Conservation (phyloP, 2,888 invertebrate genomes). For the Brachylomia viminalis region DNA sequence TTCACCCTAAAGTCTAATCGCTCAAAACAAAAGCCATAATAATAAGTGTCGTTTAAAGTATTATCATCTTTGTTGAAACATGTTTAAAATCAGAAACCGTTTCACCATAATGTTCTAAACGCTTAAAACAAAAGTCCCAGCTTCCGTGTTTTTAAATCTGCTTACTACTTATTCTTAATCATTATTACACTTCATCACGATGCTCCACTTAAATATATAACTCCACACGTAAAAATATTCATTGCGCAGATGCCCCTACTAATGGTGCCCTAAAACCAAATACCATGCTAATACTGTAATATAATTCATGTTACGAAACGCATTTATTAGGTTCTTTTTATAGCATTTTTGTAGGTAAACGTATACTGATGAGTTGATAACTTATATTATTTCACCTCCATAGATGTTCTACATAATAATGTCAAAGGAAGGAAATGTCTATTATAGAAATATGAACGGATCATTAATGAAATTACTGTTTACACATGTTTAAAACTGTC, state of each 20-base stretch:
- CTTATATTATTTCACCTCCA: slow-evolving; percentile 35
- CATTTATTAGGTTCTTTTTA: slow-evolving; percentile 51
- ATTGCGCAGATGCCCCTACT: slow-evolving; percentile 6
- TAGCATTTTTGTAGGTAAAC: slow-evolving; percentile 42
- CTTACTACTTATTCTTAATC: slow-evolving; percentile 16
- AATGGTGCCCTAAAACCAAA: slow-evolving; percentile 58
- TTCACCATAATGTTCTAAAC: background rate
- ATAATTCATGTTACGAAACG: slow-evolving; percentile 53
- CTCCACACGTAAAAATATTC: slow-evolving; percentile 31
- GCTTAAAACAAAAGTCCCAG: background rate
- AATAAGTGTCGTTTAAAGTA: background rate
- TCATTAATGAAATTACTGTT: slow-evolving; percentile 8
- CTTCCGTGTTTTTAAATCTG: slow-evolving; percentile 16
- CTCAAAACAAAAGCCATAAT: background rate
- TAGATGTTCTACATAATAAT: slow-evolving; percentile 28
- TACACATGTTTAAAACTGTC: slow-evolving; percentile 1
- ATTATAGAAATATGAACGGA: background rate
- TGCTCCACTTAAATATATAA: slow-evolving; percentile 25
- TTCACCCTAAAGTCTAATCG: background rate
- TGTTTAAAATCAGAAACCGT: background rate
- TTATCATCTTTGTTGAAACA: too few species aligned
- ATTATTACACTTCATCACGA: slow-evolving; percentile 42
- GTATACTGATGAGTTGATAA: slow-evolving; percentile 24
- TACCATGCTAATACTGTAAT: slow-evolving; percentile 42
- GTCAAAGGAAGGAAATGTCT: background rate